phyloP scores from a whole-genome alignment of 2,888 invertebrate species.

The Piscicola geometra region DNA sequence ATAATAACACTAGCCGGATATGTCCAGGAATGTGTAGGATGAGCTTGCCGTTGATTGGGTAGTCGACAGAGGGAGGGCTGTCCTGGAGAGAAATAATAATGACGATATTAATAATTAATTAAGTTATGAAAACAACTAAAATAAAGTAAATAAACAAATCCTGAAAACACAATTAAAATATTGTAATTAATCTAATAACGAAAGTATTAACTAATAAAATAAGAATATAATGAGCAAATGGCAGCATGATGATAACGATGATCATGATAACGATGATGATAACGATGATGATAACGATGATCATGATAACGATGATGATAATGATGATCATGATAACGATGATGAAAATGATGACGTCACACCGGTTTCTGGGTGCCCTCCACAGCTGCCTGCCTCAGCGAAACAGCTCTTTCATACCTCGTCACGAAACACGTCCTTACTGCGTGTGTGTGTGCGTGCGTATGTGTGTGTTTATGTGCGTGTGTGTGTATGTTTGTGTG shows the following conservation, averaged over 20 bases:
- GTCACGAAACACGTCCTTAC: conserved; percentile 85
- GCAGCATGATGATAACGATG: no score
- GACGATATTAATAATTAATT: background rate
- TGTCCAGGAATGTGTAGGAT: conserved; percentile 66
- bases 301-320: conserved; percentile 4
- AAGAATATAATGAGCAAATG: no score
- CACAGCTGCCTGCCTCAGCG: conserved; percentile 43
- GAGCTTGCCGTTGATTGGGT: conserved; percentile 65
- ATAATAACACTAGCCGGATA: conserved; percentile 57
- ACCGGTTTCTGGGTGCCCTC: background rate
- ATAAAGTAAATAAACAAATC: background rate
- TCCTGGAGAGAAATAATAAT: conserved; percentile 36
- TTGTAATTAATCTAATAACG: no score
- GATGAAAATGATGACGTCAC: background rate
- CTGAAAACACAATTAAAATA: no score
- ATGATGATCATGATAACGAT: background rate
- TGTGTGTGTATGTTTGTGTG: conserved; percentile 17
- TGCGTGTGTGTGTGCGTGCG: conserved; percentile 40
- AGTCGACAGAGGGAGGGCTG: conserved; percentile 61
- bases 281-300: conserved; percentile 5
- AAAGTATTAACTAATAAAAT: no score
- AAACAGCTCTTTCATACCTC: conserved; percentile 65
- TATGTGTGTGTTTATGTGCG: conserved; percentile 12
- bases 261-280: background rate
- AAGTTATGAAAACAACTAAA: background rate